Conservation (phyloP, 2,113 vertebrate species). For the Meriones unguiculatus region DNA sequence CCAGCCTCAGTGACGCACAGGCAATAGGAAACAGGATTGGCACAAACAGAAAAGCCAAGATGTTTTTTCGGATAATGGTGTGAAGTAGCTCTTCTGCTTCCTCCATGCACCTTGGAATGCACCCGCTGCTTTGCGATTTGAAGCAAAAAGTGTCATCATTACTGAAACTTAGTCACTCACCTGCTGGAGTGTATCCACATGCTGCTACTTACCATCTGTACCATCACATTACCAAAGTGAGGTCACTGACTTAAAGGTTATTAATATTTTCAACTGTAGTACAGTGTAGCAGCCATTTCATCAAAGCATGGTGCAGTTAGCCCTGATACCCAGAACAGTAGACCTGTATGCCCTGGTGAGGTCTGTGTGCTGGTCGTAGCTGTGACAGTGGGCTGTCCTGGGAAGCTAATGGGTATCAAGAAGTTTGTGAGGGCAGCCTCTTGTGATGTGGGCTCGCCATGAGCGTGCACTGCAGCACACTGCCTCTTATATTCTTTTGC, state of each 20-base stretch:
- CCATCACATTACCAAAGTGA: not conserved
- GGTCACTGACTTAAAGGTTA: not conserved
- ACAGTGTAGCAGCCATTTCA: not conserved
- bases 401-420: not conserved
- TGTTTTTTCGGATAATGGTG: no score
- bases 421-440: not conserved
- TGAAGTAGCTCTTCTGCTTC: not conserved
- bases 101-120: not conserved
- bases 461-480: no score
- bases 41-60: not conserved
- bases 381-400: not conserved
- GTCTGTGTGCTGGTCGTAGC: not conserved
- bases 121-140: not conserved
- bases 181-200: rapidly evolving
- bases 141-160: not conserved
- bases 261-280: not conserved
- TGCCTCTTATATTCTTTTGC: not conserved
- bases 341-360: not conserved
- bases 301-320: not conserved
- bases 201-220: not conserved
- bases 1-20: not conserved
- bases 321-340: not conserved
- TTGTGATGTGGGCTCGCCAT: no score
- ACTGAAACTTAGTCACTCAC: no score
- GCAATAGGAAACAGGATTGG: not conserved